phyloP scores from a whole-genome alignment of 2,888 invertebrate species.

The Adineta ricciae region DNA sequence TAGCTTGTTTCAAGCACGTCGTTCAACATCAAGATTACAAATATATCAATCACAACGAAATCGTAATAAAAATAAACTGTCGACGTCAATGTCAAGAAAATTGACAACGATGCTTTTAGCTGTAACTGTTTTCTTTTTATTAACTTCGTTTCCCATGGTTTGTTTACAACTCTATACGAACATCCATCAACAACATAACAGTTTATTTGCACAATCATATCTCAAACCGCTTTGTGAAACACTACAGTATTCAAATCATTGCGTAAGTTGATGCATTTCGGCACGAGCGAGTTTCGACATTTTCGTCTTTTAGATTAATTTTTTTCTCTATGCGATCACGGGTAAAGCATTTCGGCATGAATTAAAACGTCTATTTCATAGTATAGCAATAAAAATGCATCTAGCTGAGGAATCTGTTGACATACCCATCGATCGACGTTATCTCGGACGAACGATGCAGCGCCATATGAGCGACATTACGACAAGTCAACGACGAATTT shows the following conservation, averaged over 20 bases:
- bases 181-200: slow-evolving; percentile 36
- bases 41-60: not conserved
- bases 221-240: slow-evolving; percentile 12
- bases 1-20: slow-evolving; percentile 34
- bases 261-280: slow-evolving; percentile 3
- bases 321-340: slow-evolving; percentile 41
- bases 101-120: slow-evolving; percentile 40
- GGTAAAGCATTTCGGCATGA: slow-evolving; percentile 41
- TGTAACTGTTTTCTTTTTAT: slow-evolving; percentile 39
- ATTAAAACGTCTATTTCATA: slow-evolving; percentile 34
- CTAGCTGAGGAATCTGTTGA: not conserved
- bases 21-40: slow-evolving; percentile 1
- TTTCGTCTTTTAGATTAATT: slow-evolving; percentile 38
- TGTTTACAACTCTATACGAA: slow-evolving; percentile 36
- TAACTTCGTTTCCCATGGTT: slow-evolving; percentile 40
- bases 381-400: not conserved
- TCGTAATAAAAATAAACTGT: not conserved
- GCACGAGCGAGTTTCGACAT: too few relatives aligned
- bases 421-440: not conserved
- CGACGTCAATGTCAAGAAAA: slow-evolving; percentile 29
- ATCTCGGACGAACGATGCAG: not conserved
- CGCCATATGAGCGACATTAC: not conserved
- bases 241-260: slow-evolving; percentile 41
- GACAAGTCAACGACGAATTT: not conserved
- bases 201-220: slow-evolving; percentile 36